phyloP scores from a whole-genome alignment of 2,113 vertebrate species.

The Plecotus auritus region DNA sequence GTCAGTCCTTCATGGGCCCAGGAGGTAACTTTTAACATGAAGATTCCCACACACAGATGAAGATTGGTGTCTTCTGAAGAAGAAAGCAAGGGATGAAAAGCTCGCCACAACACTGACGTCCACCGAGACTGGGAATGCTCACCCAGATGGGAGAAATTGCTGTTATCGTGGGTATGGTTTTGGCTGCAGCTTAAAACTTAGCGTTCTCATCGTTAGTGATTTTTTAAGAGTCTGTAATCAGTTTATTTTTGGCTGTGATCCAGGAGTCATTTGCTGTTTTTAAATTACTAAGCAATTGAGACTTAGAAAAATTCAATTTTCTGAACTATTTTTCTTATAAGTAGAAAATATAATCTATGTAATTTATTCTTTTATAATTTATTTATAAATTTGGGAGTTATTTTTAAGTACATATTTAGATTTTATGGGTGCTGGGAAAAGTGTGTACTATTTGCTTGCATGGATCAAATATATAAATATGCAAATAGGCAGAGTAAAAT shows the following conservation, averaged over 20 bases:
- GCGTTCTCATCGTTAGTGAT: slow-evolving; percentile 51
- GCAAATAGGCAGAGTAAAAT: not conserved
- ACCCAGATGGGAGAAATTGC: slow-evolving; percentile 9
- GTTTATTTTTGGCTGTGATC: slow-evolving; percentile 37
- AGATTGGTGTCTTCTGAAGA: slow-evolving; percentile 19
- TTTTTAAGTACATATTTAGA: slow-evolving; percentile 18
- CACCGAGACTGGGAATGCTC: not conserved
- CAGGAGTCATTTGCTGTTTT: slow-evolving; percentile 46
- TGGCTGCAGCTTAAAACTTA: slow-evolving; percentile 20
- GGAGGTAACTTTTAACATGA: not conserved
- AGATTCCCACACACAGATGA: slow-evolving; percentile 6
- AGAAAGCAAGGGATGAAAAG: slow-evolving; percentile 44
- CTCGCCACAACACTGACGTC: not conserved
- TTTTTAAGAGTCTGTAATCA: slow-evolving; percentile 53
- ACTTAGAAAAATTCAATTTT: slow-evolving; percentile 58
- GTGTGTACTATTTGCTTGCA: not conserved
- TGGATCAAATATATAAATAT: slow-evolving; percentile 22
- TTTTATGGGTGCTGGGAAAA: not conserved
- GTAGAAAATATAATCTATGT: slow-evolving; percentile 19
- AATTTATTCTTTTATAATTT: slow-evolving; percentile 37
- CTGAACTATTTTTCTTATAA: not conserved
- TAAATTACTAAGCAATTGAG: slow-evolving; percentile 50
- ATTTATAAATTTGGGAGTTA: not conserved
- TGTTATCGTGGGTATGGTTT: slow-evolving; percentile 14
- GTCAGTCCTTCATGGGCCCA: not conserved